Conservation (phyloP, 2,797 vertebrate species). For the Parauchenoglanis punctatus region DNA sequence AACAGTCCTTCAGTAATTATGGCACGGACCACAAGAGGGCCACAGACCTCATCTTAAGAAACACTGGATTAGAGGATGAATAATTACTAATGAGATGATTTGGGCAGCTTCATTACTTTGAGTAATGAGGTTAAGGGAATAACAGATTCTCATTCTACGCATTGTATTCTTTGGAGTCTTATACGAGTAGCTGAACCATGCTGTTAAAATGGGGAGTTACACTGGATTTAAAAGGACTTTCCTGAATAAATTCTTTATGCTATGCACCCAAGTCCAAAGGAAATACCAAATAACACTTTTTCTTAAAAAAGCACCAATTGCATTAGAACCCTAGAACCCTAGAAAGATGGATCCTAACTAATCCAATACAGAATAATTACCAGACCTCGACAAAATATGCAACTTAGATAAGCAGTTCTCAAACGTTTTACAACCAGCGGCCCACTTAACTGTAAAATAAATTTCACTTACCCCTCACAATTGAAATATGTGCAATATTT, state of each 20-base stretch:
- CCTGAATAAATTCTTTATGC: background rate
- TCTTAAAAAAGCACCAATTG: background rate
- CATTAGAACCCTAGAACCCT: background rate
- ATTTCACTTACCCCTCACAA: background rate
- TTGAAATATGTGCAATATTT: background rate
- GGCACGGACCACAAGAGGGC: background rate
- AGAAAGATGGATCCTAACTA: background rate
- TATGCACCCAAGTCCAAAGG: background rate
- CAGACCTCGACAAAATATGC: background rate
- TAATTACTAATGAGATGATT: conserved; percentile 46
- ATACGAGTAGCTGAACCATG: background rate
- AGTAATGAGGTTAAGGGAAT: background rate
- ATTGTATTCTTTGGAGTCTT: conserved; percentile 7
- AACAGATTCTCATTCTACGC: background rate
- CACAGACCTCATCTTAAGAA: background rate
- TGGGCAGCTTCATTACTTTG: background rate
- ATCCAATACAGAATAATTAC: background rate
- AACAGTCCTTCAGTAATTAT: background rate
- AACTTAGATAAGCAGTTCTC: background rate
- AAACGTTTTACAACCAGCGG: background rate
- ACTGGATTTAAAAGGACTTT: background rate
- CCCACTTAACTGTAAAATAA: background rate
- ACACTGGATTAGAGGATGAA: background rate
- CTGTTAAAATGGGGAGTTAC: background rate
- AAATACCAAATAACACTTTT: background rate